Conservation (phyloP, 1,140 invertebrate species). For the Parasteatoda tepidariorum region DNA sequence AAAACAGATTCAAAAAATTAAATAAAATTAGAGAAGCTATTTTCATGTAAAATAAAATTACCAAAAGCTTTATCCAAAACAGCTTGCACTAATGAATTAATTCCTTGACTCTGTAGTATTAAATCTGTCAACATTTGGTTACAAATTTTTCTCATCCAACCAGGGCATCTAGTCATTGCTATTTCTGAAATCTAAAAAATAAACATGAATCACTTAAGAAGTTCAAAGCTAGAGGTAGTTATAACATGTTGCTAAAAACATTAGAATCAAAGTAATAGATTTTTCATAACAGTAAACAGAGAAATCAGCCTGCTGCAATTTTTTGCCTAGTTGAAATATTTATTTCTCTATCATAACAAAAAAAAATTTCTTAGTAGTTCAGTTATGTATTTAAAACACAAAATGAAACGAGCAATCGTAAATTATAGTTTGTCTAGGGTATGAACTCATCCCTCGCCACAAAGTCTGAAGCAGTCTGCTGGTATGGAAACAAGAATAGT, state of each 20-base stretch:
- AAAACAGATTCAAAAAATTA: neutral
- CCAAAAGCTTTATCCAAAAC: constrained; percentile 30
- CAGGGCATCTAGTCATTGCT: neutral
- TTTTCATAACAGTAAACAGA: too few species aligned
- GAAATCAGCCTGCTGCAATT: too few species aligned
- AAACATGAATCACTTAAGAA: neutral
- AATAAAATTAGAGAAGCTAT: neutral
- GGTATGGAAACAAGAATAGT: too few species aligned
- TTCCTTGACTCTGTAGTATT: constrained; percentile 33
- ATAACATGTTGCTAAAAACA: neutral
- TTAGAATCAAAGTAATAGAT: too few species aligned
- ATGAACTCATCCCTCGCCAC: too few species aligned
- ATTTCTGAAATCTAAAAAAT: neutral
- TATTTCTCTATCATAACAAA: too few species aligned
- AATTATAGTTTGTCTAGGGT: too few species aligned
- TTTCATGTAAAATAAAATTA: constrained; percentile 4
- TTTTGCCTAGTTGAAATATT: too few species aligned
- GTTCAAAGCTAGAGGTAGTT: neutral
- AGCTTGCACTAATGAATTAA: constrained; percentile 24
- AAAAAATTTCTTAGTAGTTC: too few species aligned
- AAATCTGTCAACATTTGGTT: constrained; percentile 25
- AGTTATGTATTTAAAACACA: too few species aligned
- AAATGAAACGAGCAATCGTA: too few species aligned
- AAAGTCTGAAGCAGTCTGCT: too few species aligned
- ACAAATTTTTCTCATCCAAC: constrained; percentile 27